Base-by-base conservation (phyloP, 2,888 invertebrate genomes). In the Cordylochernes scorpioides region DNA sequence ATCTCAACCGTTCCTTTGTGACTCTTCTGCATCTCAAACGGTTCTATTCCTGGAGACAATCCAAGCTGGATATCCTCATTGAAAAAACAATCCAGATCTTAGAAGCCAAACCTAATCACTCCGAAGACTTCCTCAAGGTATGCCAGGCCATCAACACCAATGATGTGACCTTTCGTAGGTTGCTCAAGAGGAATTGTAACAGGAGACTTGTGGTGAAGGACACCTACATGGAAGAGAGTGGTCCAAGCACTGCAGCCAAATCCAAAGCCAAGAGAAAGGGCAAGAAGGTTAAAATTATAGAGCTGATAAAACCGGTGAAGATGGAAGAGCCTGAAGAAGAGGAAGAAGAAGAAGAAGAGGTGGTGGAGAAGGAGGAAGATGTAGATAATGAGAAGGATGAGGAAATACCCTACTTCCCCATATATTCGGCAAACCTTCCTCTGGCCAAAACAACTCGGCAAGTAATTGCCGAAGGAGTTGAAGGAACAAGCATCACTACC, bases 1-100 rank as follows among this genome's bases (percentile, higher is more conserved):
- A 33, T 28, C 25, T 33, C 17, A 34, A 31, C 15, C 30, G 24
- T 21, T 25, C 26, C 15, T 40, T 32, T 26, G 43, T 42, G 2
- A 39, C 44, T 12, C 38, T 53, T 15, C 41, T 51, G 19, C 54
- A 54, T 26, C 40, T 54, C 18, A 43, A 44, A 5, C 41, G 50
- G 12, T 75, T 71, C 48, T 67, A 58, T 45, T 53, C 55, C 2
- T 58, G 61, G 36, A 55, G 59, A 14, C 62, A 62, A 44, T 58
- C 63, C 7, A 61, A 60, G 42, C 52, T 59, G 24, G 51, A 60
- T 16, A 45, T 56, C 13, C 46, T 64, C 15, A 57, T 62, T 0
- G 61, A 65, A 41, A 52, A 58, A 38, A 55, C 68, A 18, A 55
- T 64, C 3, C 54, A 59, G 17, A 49, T 58, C 28, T 46, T 69